A percentile compares a stretch with the other conserved stretches of the same genome.
These are phyloP conservation scores for Sinella curviseta DNA, from an alignment of 1,140 invertebrate genomes.

Conservation along the genomic window DNA sequence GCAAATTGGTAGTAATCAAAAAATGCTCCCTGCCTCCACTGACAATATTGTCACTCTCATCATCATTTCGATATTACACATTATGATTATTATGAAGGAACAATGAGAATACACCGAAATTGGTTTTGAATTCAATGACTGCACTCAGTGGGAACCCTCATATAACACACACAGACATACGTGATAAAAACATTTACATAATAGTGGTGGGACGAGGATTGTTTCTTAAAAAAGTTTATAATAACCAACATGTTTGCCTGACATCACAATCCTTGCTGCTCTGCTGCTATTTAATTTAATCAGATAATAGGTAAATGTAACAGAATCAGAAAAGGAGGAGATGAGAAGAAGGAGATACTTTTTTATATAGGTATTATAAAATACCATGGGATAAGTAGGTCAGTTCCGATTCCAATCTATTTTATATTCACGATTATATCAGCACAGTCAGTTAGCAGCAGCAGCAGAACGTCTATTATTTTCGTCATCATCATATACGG, in stretches of 20 bases:
- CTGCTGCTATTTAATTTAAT: no score
- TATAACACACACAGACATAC: background rate
- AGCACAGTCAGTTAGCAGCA: background rate
- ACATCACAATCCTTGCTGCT: no score
- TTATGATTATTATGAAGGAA: background rate
- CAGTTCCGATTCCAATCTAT: conserved; percentile 21
- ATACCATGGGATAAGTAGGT: conserved; percentile 5
- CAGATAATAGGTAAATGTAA: background rate
- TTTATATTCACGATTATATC: conserved; percentile 20
- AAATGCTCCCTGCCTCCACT: background rate
- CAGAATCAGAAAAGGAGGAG: background rate
- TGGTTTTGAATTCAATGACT: conserved; percentile 19
- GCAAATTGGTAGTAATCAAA: conserved; percentile 10
- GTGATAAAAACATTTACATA: background rate
- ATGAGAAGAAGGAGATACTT: background rate
- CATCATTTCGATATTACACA: background rate
- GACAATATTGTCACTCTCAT: background rate
- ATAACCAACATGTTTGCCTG: conserved; percentile 1
- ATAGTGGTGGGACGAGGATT: no score
- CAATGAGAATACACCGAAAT: conserved; percentile 14
- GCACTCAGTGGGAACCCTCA: background rate
- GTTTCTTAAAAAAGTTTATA: background rate
- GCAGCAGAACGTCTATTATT: no score
- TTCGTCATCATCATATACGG: background rate
- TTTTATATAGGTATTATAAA: conserved; percentile 1